A percentile compares a stretch with the other conserved stretches of the same genome.
phyloP scores from a whole-genome alignment of 2,113 vertebrate species.

The Furnarius figulus region DNA sequence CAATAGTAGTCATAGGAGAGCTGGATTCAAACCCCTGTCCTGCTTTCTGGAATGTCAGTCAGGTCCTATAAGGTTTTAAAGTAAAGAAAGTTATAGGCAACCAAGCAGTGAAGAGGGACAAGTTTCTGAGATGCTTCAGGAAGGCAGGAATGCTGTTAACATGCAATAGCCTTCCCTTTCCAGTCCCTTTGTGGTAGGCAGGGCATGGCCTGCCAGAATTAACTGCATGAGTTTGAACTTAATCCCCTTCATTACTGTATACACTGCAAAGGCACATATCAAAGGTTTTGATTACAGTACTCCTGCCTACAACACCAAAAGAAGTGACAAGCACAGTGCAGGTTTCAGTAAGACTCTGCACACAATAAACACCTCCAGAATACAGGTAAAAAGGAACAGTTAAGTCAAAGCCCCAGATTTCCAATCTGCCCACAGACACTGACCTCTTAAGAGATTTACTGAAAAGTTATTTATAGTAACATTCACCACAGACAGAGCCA shows the following conservation, averaged over 20 bases:
- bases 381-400: background rate
- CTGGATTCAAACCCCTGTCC: background rate
- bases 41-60: background rate
- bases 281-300: background rate
- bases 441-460: background rate
- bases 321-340: background rate
- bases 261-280: background rate
- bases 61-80: background rate
- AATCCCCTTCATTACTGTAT: background rate
- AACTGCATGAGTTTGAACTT: background rate
- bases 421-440: background rate
- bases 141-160: background rate
- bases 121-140: background rate
- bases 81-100: background rate
- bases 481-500: background rate
- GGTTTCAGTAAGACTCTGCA: background rate
- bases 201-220: background rate
- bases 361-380: background rate
- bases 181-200: background rate
- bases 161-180: background rate
- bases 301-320: background rate
- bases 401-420: background rate
- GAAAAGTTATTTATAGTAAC: background rate
- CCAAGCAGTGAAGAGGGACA: background rate
- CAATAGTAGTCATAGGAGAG: background rate